A percentile compares a stretch with the other conserved stretches of the same genome.
These are phyloP conservation scores for Sussaba pulchella DNA, from an alignment of 2,888 invertebrate genomes.

Conservation along the genomic window DNA sequence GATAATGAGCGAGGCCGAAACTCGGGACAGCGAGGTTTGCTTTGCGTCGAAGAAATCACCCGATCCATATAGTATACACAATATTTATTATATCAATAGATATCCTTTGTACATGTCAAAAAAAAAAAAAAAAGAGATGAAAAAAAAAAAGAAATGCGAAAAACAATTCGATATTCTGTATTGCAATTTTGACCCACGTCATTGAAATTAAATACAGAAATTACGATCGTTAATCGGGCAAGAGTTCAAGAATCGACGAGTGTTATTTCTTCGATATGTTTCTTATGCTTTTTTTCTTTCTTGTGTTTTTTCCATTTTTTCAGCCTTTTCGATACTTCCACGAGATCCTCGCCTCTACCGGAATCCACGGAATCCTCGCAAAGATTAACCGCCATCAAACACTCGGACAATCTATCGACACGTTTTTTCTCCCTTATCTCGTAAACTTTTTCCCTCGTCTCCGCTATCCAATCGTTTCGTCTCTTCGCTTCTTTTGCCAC, in stretches of 20 bases:
- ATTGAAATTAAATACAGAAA: conserved; percentile 42
- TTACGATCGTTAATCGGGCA: too few species aligned
- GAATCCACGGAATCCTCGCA: conserved; percentile 53
- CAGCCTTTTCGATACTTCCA: conserved; percentile 26
- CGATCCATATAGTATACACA: conserved; percentile 48
- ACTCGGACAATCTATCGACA: conserved; percentile 62
- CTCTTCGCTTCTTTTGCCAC: conserved; percentile 46
- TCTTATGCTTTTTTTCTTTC: conserved; percentile 43
- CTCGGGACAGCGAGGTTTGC: conserved; percentile 23
- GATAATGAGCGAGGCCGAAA: neutral
- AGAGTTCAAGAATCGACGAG: conserved; percentile 4
- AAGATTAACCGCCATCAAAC: conserved; percentile 60
- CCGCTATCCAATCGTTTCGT: conserved; percentile 63
- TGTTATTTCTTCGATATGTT: conserved; percentile 17
- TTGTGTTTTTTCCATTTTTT: conserved; percentile 54
- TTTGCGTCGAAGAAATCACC: conserved; percentile 36
- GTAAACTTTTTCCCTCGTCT: conserved; percentile 54
- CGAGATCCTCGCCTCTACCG: conserved; percentile 43
- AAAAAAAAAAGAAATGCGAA: conserved; percentile 8
- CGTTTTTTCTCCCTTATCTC: conserved; percentile 52
- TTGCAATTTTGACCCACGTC: conserved; percentile 29
- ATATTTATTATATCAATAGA: conserved; percentile 58
- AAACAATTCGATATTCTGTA: conserved; percentile 31
- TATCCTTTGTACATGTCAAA: conserved; percentile 60
- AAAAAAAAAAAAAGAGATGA: conserved; percentile 15